Conservation (phyloP, 2,797 vertebrate genomes). For the Staurois parvus region DNA sequence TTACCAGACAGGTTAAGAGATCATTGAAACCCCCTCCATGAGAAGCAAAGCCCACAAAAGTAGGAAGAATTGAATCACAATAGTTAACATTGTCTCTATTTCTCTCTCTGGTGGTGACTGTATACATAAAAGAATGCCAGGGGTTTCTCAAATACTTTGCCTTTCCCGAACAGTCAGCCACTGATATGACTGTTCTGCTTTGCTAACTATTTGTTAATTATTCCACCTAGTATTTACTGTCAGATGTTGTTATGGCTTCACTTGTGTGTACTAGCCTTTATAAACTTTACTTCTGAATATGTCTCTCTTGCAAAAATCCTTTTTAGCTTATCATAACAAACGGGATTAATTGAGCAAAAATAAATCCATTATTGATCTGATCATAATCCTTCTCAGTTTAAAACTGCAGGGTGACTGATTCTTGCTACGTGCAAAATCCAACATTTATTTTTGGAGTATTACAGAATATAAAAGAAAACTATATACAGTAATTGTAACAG, state of each 20-base stretch:
- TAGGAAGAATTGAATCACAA: conserved; percentile 39
- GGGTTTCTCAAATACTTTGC: conserved; percentile 15
- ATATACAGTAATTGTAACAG: background rate
- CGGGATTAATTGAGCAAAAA: conserved; percentile 29
- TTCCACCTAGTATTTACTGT: conserved; percentile 12
- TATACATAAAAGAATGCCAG: conserved; percentile 5
- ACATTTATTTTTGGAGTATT: background rate
- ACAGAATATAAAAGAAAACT: background rate
- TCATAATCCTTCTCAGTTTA: conserved; percentile 28
- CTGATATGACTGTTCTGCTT: conserved; percentile 11
- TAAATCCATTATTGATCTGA: conserved; percentile 28
- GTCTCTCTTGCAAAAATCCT: conserved; percentile 8
- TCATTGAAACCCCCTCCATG: conserved; percentile 18
- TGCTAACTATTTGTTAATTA: background rate
- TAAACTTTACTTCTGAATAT: conserved; percentile 15
- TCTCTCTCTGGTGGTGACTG: conserved; percentile 19
- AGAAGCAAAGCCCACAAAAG: conserved; percentile 22
- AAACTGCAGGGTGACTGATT: conserved; percentile 17
- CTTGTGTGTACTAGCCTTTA: conserved; percentile 10
- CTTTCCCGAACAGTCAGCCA: conserved; percentile 7
- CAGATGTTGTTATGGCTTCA: conserved; percentile 16
- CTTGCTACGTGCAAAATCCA: conserved; percentile 21
- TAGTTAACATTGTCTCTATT: conserved; percentile 21
- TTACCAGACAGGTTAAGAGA: conserved; percentile 36
- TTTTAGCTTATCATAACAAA: conserved; percentile 45